Base-by-base conservation (phyloP, 2,888 invertebrate genomes). In the Pseudococcus jackbeardsleyi region DNA sequence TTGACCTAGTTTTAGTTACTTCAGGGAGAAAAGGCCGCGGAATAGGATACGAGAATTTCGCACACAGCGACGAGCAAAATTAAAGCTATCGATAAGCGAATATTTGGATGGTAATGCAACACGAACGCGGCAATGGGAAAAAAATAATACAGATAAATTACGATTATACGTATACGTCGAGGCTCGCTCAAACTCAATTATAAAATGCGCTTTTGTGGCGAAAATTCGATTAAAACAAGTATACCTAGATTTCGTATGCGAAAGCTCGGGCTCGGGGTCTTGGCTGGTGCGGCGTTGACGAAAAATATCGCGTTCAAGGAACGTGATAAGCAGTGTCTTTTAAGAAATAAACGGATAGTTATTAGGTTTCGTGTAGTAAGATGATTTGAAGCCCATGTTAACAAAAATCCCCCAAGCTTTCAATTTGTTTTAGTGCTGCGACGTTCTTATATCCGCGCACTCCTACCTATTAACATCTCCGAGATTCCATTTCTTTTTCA, bases 361-460 rank as follows among this genome's bases (percentile, higher is more conserved):
- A 82, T 82, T 82, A 82, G 79, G 46, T 82, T 82, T 82, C 79
- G 42, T 42, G 42, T 82, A 46, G 42, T 42, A 82, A 82, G 79
- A 82, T 46, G 46, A 82, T 82, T 82, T 46, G 79, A 82, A 82
- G 46, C 79, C 46, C 46, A 82, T 82, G 79, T 82, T 82, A 19
- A 82, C 79, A 19, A 82, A 82, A 82, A 82, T 82, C 79, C 79
- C 46, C 79, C 79, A 82, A 82, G 79, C 79, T 82, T 82, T 82
- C 79, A 82, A 46, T 82, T 82, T 46, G 46, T 82, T 82, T 82
- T 82, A 82, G 79, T 82, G 33, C 79, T 46, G 42, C 79, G 19
- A 46, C 79, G 15, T 82, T 82, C 46, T 42, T 82, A 82, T 46
- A 46, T 46, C 19, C 33, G 11, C 79, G 79, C 79, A 17, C 33